These are phyloP conservation scores for Neofelis nebulosa DNA, from an alignment of 2,113 vertebrate genomes.

Conservation along the genomic window DNA sequence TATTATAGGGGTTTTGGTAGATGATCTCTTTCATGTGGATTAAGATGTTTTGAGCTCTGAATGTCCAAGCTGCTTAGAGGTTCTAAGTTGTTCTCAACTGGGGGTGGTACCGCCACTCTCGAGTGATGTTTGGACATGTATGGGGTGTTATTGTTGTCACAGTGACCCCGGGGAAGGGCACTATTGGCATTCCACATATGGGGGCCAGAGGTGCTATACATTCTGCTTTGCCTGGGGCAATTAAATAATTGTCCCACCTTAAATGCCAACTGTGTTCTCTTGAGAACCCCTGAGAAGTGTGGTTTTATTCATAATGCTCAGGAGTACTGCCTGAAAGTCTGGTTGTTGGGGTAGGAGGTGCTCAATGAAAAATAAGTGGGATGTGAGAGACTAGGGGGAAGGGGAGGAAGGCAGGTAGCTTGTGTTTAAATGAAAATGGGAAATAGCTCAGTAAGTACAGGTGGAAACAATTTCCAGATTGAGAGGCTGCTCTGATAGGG, in stretches of 20 bases:
- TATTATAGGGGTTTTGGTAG: slow-evolving; percentile 63
- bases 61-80: slow-evolving; percentile 43
- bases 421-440: neutral
- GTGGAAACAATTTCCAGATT: neutral
- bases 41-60: slow-evolving; percentile 66
- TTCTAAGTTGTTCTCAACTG: slow-evolving; percentile 29
- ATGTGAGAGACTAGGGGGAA: neutral
- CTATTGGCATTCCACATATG: neutral
- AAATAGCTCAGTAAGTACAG: neutral
- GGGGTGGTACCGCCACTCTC: slow-evolving; percentile 7
- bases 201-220: neutral
- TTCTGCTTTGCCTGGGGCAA: neutral
- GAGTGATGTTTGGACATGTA: neutral
- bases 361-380: neutral
- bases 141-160: neutral
- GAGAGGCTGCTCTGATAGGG: neutral
- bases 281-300: neutral
- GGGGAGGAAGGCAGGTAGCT: neutral
- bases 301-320: neutral
- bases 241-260: neutral
- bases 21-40: slow-evolving; percentile 67
- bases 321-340: neutral
- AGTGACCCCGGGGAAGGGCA: neutral
- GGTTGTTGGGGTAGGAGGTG: neutral
- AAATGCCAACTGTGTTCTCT: neutral